Evolutionary conservation across 2,888 invertebrate species (phyloP).

Genomic region (Caenorhabditis japonica): DNA sequence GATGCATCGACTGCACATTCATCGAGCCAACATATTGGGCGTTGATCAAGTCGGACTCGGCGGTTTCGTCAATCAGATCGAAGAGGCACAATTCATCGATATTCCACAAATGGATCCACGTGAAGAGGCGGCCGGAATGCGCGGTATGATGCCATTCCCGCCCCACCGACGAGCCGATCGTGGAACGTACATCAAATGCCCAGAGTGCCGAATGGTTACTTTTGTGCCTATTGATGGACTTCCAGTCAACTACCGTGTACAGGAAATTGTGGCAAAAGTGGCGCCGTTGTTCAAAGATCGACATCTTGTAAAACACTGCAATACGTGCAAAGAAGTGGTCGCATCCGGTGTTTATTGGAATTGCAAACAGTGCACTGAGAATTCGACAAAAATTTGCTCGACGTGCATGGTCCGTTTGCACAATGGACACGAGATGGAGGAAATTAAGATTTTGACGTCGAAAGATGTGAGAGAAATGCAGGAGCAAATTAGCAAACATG

Average conservation of each 20-base stretch:
- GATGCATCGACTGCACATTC: not conserved
- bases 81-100: constrained; percentile 11
- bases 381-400: constrained; percentile 39
- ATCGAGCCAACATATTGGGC: not conserved
- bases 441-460: constrained; percentile 37
- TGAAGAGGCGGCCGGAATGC: not conserved
- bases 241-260: constrained; percentile 51
- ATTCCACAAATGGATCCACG: constrained; percentile 18
- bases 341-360: constrained; percentile 41
- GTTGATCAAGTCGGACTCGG: not conserved
- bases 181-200: constrained; percentile 51
- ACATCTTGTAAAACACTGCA: constrained; percentile 22
- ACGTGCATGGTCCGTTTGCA: constrained; percentile 57
- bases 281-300: constrained; percentile 22
- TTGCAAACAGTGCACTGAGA: constrained; percentile 22
- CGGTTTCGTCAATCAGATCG: not conserved
- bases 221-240: constrained; percentile 53
- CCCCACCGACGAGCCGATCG: not conserved
- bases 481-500: constrained; percentile 20
- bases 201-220: constrained; percentile 59
- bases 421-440: constrained; percentile 53
- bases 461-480: constrained; percentile 27
- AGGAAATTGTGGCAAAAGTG: constrained; percentile 46
- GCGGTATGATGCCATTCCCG: constrained; percentile 20
- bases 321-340: constrained; percentile 11